Evolutionary conservation across 2,113 vertebrate species (phyloP), one percentile per base, ranked within the genome.

Genomic region (Thalassoma bifasciatum): DNA sequence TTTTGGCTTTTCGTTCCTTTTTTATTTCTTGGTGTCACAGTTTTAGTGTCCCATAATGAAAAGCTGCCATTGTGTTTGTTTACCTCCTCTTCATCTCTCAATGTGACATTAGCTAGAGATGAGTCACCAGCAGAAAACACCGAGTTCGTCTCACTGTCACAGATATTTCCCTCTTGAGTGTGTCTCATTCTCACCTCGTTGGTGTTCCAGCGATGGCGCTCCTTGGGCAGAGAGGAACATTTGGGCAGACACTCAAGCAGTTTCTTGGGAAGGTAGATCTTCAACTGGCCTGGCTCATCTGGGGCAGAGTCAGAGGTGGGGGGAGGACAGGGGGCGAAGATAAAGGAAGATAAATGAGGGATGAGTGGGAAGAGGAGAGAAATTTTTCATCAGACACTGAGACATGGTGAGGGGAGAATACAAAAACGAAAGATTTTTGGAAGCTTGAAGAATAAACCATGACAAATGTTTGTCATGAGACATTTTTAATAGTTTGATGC

Each of bases 201-300:
- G 93, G 98, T 99, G 96, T 99, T 99, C 98, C 98, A 99, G 86
- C 97, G 96, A 93, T 99, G 98, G 93, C 98, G 96, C 94, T 99
- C 98, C 93, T 98, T 99, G 87, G 98, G 98, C 94, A 99, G 96
- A 94, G 97, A 98, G 94, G 97, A 99, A 94, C 98, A 99, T 95
- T 99, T 99, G 90, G 98, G 98, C 88, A 99, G 96, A 96, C 98
- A 99, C 95, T 99, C 98, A 73, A 99, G 96, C 93, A 99, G 96
- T 95, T 99, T 99, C 95, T 99, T 99, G 87, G 98, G 98, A 94
- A 99, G 95, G 95, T 99, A 99, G 94, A 99, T 99, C 95, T 99
- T 99, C 95, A 99, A 95, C 96, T 99, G 97, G 93, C 98, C 97
- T 65, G 97, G 98, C 95, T 99, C 98, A 96, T 97, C 98, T 99